A percentile compares a stretch with the other conserved stretches of the same genome.
Evolutionary conservation across 2,113 vertebrate genomes (phyloP).

Genomic region (Hippocampus abdominalis): DNA sequence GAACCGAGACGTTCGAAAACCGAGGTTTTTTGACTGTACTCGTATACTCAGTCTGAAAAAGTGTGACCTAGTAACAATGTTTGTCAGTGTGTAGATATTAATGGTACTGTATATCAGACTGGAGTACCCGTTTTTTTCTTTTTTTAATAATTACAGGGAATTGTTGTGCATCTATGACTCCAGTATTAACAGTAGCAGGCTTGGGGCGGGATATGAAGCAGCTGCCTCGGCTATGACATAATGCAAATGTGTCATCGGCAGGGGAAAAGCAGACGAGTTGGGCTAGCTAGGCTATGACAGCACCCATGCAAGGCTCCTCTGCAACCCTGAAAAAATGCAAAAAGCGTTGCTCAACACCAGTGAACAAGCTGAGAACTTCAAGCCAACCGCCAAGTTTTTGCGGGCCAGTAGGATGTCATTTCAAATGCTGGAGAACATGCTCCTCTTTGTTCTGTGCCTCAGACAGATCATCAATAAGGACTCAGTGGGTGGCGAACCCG

Average conservation of each 20-base stretch:
- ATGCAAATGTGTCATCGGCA: conserved; percentile 4
- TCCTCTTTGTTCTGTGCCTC: conserved; percentile 3
- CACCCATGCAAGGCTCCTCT: neutral
- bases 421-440: neutral
- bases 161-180: neutral
- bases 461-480: conserved; percentile 17
- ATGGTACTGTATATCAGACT: no score
- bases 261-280: neutral
- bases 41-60: no score
- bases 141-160: neutral
- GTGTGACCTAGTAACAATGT: no score
- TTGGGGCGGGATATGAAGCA: neutral
- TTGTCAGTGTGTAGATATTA: no score
- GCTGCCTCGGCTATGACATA: neutral
- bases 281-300: neutral
- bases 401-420: neutral
- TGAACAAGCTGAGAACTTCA: neutral
- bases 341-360: neutral
- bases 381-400: neutral
- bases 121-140: no score
- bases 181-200: neutral
- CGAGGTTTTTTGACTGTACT: no score
- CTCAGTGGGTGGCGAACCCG: conserved; percentile 39
- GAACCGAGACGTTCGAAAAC: no score
- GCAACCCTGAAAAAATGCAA: neutral